Conservation (phyloP, 92 coral and sea anemone genomes). For the Palythoa caribaeorum region DNA sequence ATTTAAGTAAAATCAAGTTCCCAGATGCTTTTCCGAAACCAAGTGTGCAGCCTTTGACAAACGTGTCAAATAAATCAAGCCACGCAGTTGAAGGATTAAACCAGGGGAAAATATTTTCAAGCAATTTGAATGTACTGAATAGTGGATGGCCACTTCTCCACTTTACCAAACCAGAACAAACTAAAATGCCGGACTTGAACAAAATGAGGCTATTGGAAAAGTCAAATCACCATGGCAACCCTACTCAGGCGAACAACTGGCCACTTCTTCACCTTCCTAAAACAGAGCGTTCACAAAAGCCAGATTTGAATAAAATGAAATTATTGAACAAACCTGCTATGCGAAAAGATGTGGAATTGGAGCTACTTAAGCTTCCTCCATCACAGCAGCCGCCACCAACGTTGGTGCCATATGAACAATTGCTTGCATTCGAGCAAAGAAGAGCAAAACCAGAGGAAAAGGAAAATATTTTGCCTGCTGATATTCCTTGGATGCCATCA, state of each 20-base stretch:
- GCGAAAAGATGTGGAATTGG: conserved; percentile 33
- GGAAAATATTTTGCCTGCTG: conserved; percentile 18
- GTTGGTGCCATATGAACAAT: conserved; percentile 68
- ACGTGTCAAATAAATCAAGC: not conserved
- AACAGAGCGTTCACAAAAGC: conserved; percentile 49
- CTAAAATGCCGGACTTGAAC: not conserved
- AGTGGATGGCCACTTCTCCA: not conserved
- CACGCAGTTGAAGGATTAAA: not conserved
- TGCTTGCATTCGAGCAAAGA: conserved; percentile 73
- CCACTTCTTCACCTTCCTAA: conserved; percentile 71
- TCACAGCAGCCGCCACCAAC: conserved; percentile 48
- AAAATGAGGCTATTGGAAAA: not conserved
- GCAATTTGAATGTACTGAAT: not conserved
- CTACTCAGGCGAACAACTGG: conserved; percentile 35
- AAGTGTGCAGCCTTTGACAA: conserved; percentile 24
- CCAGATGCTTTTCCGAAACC: conserved; percentile 53
- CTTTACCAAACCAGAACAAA: not conserved
- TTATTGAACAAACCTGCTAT: conserved; percentile 61
- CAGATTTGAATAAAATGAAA: conserved; percentile 67
- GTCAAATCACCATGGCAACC: not conserved
- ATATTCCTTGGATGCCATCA: not conserved
- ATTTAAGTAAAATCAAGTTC: conserved; percentile 74
- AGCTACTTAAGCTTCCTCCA: conserved; percentile 64
- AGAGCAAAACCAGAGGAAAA: conserved; percentile 9
- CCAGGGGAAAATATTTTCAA: not conserved